Base-by-base conservation (phyloP, 30 jellyfish, hydroid and myxozoan species). In the Hydractinia symbiolongicarpus region DNA sequence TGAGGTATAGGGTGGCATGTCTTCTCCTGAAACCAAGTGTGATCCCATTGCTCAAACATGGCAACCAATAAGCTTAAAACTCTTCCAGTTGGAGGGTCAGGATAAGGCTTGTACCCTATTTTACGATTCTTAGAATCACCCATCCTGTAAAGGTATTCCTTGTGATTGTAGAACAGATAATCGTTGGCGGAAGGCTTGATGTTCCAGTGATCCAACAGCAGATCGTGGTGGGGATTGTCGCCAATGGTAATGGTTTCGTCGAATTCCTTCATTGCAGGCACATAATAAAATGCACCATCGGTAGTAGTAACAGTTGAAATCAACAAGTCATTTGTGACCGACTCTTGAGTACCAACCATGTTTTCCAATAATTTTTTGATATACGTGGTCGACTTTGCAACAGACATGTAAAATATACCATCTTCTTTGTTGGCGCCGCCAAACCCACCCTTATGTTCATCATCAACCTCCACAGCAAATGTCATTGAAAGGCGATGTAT, bases 401-500 rank as follows among this genome's bases (percentile, higher is more conserved):
- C 52, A 4, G 84, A 76, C 7, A 76, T 76, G 76, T 76, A 76
- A 78, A 76, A 76, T 16, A 76, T 78, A 6, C 84, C 84, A 9
- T 50, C n/a, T 76, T 76, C 84, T 76, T 76, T 76, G 76, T 55
- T 76, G 78, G 79, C 84, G n/a, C 84, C 84, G 55, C 84, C 84
- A 50, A 55, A 55, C 10, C 49, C 52, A 6, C 52, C 84, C 2
- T 30, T 30, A 30, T 30, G 44, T 30, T 30, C 44, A 30, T 30
- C 44, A 7, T 49, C 21, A 7, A 0, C 52, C 55, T 76, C 84
- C 15, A 7, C 76, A 50, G 21, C 51, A 11, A 50, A 15, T 9
- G 78, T 55, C 84, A 76, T 76, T 8, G 84, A 76, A 76, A 76
- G 52, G 21, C 84, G 84, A 51, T 76, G 84, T 52, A 76, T 8